Evolutionary conservation across 2,113 vertebrate species (phyloP).

Genomic region (Grammomys surdaster): DNA sequence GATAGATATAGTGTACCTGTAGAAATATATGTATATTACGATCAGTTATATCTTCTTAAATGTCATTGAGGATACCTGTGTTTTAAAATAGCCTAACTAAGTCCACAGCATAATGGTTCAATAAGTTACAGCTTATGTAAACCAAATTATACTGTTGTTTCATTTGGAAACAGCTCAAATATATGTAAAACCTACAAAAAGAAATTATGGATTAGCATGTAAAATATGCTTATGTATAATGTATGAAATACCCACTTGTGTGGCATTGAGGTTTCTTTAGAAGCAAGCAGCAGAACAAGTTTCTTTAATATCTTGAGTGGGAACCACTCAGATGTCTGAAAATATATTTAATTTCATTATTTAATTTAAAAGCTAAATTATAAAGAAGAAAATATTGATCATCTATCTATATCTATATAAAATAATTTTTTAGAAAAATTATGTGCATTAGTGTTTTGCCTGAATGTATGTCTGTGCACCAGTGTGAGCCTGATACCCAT

Average conservation of each 20-base stretch:
- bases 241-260: background rate
- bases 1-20: background rate
- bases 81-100: background rate
- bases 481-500: background rate
- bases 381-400: background rate
- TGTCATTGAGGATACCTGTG: background rate
- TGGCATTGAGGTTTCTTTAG: background rate
- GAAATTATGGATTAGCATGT: background rate
- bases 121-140: background rate
- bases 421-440: background rate
- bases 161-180: background rate
- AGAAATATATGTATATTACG: background rate
- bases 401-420: no score
- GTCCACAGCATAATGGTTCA: background rate
- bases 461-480: background rate
- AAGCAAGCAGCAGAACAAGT: background rate
- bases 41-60: background rate
- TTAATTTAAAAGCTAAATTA: constrained; percentile 52
- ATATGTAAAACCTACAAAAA: background rate
- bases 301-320: background rate
- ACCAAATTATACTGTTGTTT: background rate
- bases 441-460: background rate
- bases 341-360: background rate
- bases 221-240: background rate
- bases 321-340: background rate